A percentile compares a stretch with the other conserved stretches of the same genome.
phyloP scores from a whole-genome alignment of 2,797 vertebrate species.

The Lepus oiostolus region DNA sequence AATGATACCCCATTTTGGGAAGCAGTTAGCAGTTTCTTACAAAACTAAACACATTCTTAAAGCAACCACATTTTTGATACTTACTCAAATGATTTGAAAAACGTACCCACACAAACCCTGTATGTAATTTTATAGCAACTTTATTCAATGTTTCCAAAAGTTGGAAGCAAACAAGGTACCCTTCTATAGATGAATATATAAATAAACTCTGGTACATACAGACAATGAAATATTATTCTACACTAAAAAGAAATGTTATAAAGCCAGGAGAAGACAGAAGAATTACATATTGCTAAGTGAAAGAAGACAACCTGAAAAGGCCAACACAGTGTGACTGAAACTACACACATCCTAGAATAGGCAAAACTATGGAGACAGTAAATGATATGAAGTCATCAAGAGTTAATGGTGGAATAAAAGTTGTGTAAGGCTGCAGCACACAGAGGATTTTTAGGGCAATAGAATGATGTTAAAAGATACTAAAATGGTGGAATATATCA shows the following conservation, averaged over 20 bases:
- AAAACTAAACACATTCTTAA: neutral
- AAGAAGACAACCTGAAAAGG: no score
- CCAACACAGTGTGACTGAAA: no score
- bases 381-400: neutral
- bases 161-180: neutral
- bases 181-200: neutral
- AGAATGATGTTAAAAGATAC: neutral
- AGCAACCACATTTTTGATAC: neutral
- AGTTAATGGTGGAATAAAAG: neutral
- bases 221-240: neutral
- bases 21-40: neutral
- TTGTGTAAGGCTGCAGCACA: neutral
- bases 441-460: neutral
- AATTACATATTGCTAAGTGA: no score
- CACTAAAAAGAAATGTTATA: no score
- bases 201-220: neutral
- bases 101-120: neutral
- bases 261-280: no score
- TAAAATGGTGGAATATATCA: neutral
- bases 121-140: neutral
- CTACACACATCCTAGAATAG: neutral
- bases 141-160: neutral
- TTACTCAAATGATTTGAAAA: neutral
- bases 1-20: neutral
- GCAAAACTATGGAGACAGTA: neutral